Evolutionary conservation across 2,888 invertebrate species (phyloP).

Genomic region (Ypsolopha scabrella): DNA sequence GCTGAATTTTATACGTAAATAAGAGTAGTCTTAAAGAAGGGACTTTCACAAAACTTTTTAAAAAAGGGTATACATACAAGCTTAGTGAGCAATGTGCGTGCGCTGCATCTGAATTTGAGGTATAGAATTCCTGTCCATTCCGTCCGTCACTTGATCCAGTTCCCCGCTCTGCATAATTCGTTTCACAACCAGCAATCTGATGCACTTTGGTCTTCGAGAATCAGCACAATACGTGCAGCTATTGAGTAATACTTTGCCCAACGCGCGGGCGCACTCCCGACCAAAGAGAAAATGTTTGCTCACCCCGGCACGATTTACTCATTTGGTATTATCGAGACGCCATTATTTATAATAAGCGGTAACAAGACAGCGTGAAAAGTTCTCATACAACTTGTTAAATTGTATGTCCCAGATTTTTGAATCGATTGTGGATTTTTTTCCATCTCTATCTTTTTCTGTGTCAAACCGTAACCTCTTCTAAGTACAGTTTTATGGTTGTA

Average conservation of each 20-base stretch:
- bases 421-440: background rate
- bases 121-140: too few species aligned
- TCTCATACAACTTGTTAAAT: constrained; percentile 2
- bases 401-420: background rate
- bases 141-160: constrained; percentile 26
- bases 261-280: constrained; percentile 11
- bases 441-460: too few species aligned
- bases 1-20: too few species aligned
- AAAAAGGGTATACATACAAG: too few species aligned
- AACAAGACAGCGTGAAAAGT: constrained; percentile 6
- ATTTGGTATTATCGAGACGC: constrained; percentile 17
- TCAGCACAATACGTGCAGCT: constrained; percentile 30
- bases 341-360: constrained; percentile 22
- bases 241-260: constrained; percentile 28
- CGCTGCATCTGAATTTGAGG: too few species aligned
- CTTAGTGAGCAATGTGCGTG: too few species aligned
- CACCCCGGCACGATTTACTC: constrained; percentile 20
- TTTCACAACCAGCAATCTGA: constrained; percentile 35
- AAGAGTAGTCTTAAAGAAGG: too few species aligned
- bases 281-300: constrained; percentile 22
- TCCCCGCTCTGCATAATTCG: constrained; percentile 33
- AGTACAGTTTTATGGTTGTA: too few species aligned
- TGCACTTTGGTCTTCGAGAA: constrained; percentile 37
- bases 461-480: too few species aligned
- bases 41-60: too few species aligned